Base-by-base conservation (phyloP, 2,888 invertebrate genomes). In the Euzophera pinguis region DNA sequence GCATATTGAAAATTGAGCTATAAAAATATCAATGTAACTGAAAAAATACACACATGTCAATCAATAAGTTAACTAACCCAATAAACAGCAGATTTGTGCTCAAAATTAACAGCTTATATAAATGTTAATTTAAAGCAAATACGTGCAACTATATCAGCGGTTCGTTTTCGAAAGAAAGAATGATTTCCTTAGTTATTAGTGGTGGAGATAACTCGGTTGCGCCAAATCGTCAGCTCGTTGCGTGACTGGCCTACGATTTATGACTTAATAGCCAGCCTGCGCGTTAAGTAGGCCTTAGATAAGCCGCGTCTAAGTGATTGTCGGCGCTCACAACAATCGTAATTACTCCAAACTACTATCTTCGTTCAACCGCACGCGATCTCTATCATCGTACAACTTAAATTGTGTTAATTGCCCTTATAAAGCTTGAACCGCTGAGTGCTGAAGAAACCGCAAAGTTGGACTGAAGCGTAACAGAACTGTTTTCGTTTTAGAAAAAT, bases 261-360 rank as follows among this genome's bases (percentile, higher is more conserved):
- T 89, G 87, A 86, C 88, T 90, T 89, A 88, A 90, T 90, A 89
- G 86, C 76, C 67, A 71, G 82, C 80, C 79, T 73, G 81, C 79
- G 79, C 86, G 84, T 84, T 88, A 88, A 89, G 86, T 86, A 88
- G 84, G 81, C 68, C 85, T 87, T 82, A 88, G 89, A 89, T 89
- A 89, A 90, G 89, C 84, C 78, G 82, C 80, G 78, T 84, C 84
- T 90, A 89, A 89, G 88, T 90, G 89, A 90, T 88, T 89, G 89
- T 89, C 88, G 89, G 87, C 81, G 75, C 81, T 87, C 88, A 87
- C 88, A 88, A 89, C 89, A 88, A 88, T 86, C 84, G 88, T 89
- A 90, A 90, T 89, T 88, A 88, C 84, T 89, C 86, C 75, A 84
- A 89, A 87, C 87, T 85, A 75, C 81, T 89, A 88, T 88, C 88